Evolutionary conservation across 2,113 vertebrate genomes (phyloP).

Genomic region (Malaclemys terrapin): DNA sequence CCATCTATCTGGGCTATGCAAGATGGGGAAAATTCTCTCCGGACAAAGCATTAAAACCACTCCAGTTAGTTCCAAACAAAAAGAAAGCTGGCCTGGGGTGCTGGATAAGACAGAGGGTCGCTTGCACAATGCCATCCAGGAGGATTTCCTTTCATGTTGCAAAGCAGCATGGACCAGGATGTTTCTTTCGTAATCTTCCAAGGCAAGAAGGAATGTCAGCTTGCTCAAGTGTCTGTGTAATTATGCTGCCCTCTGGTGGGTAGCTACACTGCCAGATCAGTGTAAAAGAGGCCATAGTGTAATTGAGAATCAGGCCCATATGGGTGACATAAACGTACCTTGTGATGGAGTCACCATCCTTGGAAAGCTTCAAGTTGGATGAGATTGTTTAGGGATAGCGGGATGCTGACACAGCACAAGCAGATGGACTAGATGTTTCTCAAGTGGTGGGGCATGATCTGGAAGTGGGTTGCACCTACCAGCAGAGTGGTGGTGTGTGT

Average conservation of each 20-base stretch:
- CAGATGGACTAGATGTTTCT: neutral
- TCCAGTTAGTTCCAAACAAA: neutral
- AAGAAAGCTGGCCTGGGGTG: neutral
- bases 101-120: neutral
- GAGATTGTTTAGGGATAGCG: neutral
- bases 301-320: neutral
- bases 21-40: neutral
- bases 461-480: neutral
- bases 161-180: neutral
- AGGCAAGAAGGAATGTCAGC: neutral
- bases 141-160: neutral
- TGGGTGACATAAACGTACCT: neutral
- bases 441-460: neutral
- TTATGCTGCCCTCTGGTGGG: neutral
- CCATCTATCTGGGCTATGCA: neutral
- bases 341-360: neutral
- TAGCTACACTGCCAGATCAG: neutral
- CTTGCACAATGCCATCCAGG: fast-evolving
- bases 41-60: neutral
- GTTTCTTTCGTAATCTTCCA: fast-evolving
- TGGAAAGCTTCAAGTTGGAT: neutral
- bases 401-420: neutral
- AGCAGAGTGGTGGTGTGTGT: neutral
- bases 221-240: neutral
- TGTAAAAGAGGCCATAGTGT: fast-evolving